Percentiles rank a stretch among this genome's conserved stretches.
These are phyloP conservation scores for Exocentrus adspersus DNA, from an alignment of 2,888 invertebrate genomes.

Conservation along the genomic window DNA sequence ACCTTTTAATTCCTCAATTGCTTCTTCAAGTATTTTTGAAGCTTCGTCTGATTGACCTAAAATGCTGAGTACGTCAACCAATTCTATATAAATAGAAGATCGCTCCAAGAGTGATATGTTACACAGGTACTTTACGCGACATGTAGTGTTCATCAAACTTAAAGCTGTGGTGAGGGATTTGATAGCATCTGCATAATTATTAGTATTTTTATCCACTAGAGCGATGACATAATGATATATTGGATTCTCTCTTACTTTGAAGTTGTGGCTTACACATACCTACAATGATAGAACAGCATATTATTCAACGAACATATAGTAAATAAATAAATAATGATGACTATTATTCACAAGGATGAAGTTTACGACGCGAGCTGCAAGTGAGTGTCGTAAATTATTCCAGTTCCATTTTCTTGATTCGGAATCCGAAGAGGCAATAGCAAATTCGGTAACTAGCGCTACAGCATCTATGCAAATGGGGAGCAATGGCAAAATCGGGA, in stretches of 20 bases:
- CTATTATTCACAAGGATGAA: too few relatives aligned
- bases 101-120: slow-evolving; percentile 76
- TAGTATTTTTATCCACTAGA: slow-evolving; percentile 80
- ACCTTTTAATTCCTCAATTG: slow-evolving; percentile 72
- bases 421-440: too few relatives aligned
- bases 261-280: slow-evolving; percentile 86
- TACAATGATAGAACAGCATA: not conserved
- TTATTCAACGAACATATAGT: too few relatives aligned
- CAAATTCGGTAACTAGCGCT: too few relatives aligned
- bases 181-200: slow-evolving; percentile 76
- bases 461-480: too few relatives aligned
- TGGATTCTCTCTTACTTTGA: slow-evolving; percentile 90
- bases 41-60: slow-evolving; percentile 82
- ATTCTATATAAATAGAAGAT: slow-evolving; percentile 86
- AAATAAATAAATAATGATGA: too few relatives aligned
- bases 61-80: slow-evolving; percentile 80
- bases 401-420: too few relatives aligned
- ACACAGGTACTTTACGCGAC: slow-evolving; percentile 53
- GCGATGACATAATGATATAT: slow-evolving; percentile 90
- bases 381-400: too few relatives aligned
- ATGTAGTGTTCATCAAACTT: slow-evolving; percentile 69
- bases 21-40: slow-evolving; percentile 80
- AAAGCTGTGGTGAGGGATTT: slow-evolving; percentile 81
- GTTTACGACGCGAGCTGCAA: too few relatives aligned
- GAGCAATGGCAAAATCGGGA: too few relatives aligned